These are phyloP conservation scores for Ernsta delagoae DNA, from an alignment of 2,888 invertebrate genomes.

Conservation along the genomic window DNA sequence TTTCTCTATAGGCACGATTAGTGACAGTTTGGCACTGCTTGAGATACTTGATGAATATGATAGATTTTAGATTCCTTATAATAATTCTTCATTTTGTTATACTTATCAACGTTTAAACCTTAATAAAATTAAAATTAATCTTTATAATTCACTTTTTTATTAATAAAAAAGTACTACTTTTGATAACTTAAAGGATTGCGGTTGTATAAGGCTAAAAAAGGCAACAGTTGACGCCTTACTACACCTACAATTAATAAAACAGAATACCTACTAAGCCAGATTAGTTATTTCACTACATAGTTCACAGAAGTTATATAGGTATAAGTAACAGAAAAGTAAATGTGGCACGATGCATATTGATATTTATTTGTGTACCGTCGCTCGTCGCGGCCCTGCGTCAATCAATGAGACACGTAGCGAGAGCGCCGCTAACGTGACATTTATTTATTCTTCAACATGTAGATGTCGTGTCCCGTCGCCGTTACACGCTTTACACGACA, in stretches of 20 bases:
- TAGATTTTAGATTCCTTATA: slow-evolving; percentile 40
- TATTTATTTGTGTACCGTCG: slow-evolving; percentile 46
- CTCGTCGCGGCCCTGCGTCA: slow-evolving; percentile 60
- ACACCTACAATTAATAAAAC: too few relatives aligned
- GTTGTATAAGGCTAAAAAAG: too few relatives aligned
- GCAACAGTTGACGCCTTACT: too few relatives aligned
- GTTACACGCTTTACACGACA: slow-evolving; percentile 67
- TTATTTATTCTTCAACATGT: slow-evolving; percentile 78
- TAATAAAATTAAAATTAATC: too few relatives aligned
- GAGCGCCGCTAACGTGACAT: slow-evolving; percentile 71
- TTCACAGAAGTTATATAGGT: too few relatives aligned
- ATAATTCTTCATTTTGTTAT: too few relatives aligned
- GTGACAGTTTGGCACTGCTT: slow-evolving; percentile 67
- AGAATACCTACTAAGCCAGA: too few relatives aligned
- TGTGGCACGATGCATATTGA: slow-evolving; percentile 35
- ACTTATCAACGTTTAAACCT: too few relatives aligned
- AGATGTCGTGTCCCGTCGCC: slow-evolving; percentile 67
- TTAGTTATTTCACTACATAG: too few relatives aligned
- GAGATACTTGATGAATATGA: slow-evolving; percentile 73
- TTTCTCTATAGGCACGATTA: slow-evolving; percentile 66
- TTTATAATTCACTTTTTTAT: too few relatives aligned
- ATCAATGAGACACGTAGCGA: slow-evolving; percentile 66
- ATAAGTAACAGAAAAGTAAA: slow-evolving; percentile 3
- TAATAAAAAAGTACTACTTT: too few relatives aligned
- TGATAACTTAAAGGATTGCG: too few relatives aligned